Conservation (phyloP, 1,140 invertebrate genomes). For the Ruditapes philippinarum region DNA sequence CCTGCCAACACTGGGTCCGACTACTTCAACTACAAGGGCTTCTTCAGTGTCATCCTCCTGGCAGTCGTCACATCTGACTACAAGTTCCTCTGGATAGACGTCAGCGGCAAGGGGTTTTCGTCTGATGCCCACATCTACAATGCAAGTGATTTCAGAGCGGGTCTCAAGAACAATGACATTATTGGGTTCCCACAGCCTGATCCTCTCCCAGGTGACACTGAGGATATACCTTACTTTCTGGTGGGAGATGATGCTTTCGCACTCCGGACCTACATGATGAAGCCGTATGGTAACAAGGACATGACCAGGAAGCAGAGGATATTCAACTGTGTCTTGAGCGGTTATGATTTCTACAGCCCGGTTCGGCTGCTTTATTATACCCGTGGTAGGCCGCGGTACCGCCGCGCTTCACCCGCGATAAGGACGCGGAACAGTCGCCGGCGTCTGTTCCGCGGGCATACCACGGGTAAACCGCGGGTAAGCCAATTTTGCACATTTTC, state of each 20-base stretch:
- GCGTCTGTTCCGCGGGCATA: no score
- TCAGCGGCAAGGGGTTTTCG: no score
- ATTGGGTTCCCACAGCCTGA: constrained; percentile 2
- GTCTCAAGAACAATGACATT: background rate
- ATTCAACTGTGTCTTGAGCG: no score
- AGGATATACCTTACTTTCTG: constrained; percentile 63
- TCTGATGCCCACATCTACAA: constrained; percentile 30
- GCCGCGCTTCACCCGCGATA: no score
- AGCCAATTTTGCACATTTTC: no score
- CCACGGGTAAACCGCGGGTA: no score
- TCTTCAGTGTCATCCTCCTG: constrained; percentile 14
- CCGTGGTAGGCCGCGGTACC: no score
- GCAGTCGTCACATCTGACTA: constrained; percentile 46
- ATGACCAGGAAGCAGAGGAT: background rate
- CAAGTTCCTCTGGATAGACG: constrained; percentile 35
- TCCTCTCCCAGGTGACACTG: background rate
- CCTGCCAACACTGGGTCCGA: constrained; percentile 42
- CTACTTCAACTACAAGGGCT: background rate
- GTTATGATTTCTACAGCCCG: no score
- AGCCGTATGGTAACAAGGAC: constrained; percentile 71
- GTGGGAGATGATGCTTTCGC: constrained; percentile 78
- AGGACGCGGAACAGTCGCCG: no score
- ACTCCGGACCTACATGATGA: constrained; percentile 72
- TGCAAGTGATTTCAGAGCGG: no score
- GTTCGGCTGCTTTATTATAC: no score